These are phyloP conservation scores for Heliconius hewitsoni DNA, from an alignment of 1,140 invertebrate species.

Conservation along the genomic window DNA sequence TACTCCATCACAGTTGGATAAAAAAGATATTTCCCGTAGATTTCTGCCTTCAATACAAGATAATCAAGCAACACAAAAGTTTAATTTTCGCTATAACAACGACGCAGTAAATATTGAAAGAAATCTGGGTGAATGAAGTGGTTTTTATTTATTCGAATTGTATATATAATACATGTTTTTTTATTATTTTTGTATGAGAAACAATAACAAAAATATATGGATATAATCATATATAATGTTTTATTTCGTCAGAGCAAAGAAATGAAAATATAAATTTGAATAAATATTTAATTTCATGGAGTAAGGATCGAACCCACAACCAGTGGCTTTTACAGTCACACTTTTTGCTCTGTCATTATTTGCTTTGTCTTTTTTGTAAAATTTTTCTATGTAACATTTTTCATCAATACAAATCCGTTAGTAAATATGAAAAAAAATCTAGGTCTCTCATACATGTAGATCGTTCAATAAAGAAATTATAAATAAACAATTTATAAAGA, in stretches of 20 bases:
- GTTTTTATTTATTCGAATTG: constrained; percentile 8
- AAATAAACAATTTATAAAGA: neutral
- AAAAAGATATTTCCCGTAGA: constrained; percentile 7
- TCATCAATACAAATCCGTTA: too few species aligned
- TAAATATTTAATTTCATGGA: too few species aligned
- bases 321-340: too few species aligned
- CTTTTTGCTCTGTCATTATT: too few species aligned
- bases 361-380: too few species aligned
- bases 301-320: too few species aligned
- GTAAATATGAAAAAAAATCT: too few species aligned
- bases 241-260: too few species aligned
- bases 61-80: constrained; percentile 11
- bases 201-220: neutral
- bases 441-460: too few species aligned
- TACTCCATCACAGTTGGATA: neutral
- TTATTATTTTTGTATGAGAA: neutral
- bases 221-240: neutral
- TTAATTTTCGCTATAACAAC: constrained; percentile 12
- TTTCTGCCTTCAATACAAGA: neutral
- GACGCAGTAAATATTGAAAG: constrained; percentile 9
- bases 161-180: neutral
- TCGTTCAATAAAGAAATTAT: neutral
- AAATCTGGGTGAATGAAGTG: neutral
- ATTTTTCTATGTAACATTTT: too few species aligned
- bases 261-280: too few species aligned